A percentile compares a stretch with the other conserved stretches of the same genome.
These are phyloP conservation scores for Periophthalmodon schlosseri DNA, from an alignment of 2,113 vertebrate species.

Conservation along the genomic window DNA sequence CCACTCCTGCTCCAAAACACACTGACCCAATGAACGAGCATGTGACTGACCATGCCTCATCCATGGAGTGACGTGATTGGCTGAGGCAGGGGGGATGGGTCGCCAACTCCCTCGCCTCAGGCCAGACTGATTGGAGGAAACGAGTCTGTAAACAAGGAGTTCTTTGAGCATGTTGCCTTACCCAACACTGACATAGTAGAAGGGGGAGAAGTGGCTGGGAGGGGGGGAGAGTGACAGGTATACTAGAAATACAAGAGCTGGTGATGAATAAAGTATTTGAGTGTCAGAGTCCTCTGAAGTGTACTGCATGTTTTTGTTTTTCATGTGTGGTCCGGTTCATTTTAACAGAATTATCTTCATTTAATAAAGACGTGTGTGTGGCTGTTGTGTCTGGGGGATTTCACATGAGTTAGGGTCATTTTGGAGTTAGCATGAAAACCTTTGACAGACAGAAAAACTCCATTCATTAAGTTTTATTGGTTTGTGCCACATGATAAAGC, in stretches of 20 bases:
- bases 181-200: constrained; percentile 36
- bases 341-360: not conserved
- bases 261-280: constrained; percentile 18
- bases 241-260: constrained; percentile 5
- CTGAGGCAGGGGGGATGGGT: constrained; percentile 67
- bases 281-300: constrained; percentile 20
- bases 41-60: constrained; percentile 40
- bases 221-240: constrained; percentile 17
- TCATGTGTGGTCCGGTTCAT: not conserved
- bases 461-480: not conserved
- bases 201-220: constrained; percentile 6
- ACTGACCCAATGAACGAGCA: constrained; percentile 48
- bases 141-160: constrained; percentile 60
- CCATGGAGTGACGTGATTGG: constrained; percentile 58
- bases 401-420: not conserved
- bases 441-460: not conserved
- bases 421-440: not conserved
- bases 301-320: not conserved
- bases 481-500: not conserved
- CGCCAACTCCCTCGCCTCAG: constrained; percentile 58
- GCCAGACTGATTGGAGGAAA: constrained; percentile 60
- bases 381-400: constrained; percentile 1
- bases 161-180: constrained; percentile 67
- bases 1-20: constrained; percentile 42
- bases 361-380: not conserved